Evolutionary conservation across 1,140 invertebrate genomes (phyloP).

Genomic region (Rhizoglyphus robini): DNA sequence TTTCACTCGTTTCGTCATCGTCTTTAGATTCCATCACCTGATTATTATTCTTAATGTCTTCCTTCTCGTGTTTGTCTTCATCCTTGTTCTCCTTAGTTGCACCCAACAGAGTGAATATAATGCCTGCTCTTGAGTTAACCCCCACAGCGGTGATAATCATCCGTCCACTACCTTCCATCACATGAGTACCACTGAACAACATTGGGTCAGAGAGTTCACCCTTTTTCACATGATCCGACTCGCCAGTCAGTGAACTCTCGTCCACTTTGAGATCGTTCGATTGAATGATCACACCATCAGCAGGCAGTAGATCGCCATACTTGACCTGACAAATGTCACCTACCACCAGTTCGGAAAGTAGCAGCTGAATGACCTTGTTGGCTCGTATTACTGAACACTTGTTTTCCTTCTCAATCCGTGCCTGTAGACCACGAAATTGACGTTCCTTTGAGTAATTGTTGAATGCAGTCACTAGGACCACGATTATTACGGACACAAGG

Average conservation of each 20-base stretch:
- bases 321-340: slow-evolving; percentile 97
- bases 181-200: slow-evolving; percentile 94
- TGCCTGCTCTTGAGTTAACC: slow-evolving; percentile 96
- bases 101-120: slow-evolving; percentile 94
- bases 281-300: slow-evolving; percentile 91
- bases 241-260: slow-evolving; percentile 93
- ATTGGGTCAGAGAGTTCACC: slow-evolving; percentile 79
- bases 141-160: slow-evolving; percentile 97
- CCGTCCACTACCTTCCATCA: slow-evolving; percentile 99
- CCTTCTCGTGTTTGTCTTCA: no score
- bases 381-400: slow-evolving; percentile 91
- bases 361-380: slow-evolving; percentile 78
- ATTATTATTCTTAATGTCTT: no score
- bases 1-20: slow-evolving; percentile 17
- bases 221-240: slow-evolving; percentile 98
- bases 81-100: slow-evolving; percentile 87
- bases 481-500: slow-evolving; percentile 91
- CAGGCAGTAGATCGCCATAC: slow-evolving; percentile 93
- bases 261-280: slow-evolving; percentile 97
- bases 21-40: slow-evolving; percentile 44
- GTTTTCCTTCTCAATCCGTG: slow-evolving; percentile 94
- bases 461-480: slow-evolving; percentile 94
- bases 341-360: slow-evolving; percentile 91
- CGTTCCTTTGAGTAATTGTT: slow-evolving; percentile 98
- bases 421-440: slow-evolving; percentile 87